Conservation (phyloP, 2,888 invertebrate genomes). For the Drosophila rubida region DNA sequence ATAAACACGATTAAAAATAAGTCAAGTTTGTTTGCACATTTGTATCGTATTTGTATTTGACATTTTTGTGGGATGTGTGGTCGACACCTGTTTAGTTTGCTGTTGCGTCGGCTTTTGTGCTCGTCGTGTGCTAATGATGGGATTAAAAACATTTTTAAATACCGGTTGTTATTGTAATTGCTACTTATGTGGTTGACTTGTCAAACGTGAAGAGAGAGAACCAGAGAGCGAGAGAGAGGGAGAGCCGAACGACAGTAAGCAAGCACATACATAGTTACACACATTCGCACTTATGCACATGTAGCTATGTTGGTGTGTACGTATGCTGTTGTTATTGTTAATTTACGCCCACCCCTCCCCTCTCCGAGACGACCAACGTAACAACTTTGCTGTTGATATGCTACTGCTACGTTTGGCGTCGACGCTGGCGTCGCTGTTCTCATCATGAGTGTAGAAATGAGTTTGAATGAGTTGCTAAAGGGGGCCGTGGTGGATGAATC, state of each 20-base stretch:
- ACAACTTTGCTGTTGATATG: conserved; percentile 47
- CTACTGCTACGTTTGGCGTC: conserved; percentile 38
- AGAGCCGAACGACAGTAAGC: conserved; percentile 21
- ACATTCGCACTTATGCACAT: background rate
- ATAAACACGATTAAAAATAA: too few relatives aligned
- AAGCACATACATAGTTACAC: conserved; percentile 5
- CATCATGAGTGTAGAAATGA: conserved; percentile 68
- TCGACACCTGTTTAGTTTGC: conserved; percentile 13
- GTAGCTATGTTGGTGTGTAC: conserved; percentile 5
- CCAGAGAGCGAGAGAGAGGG: conserved; percentile 28
- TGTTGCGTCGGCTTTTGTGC: background rate
- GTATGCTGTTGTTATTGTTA: conserved; percentile 26
- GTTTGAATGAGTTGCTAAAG: conserved; percentile 68
- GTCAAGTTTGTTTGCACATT: too few relatives aligned
- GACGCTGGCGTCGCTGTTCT: conserved; percentile 33
- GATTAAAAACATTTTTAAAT: conserved; percentile 66
- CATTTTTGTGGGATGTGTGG: conserved; percentile 27
- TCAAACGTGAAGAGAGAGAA: conserved; percentile 27
- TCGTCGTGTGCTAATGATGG: conserved; percentile 50
- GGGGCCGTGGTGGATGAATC: conserved; percentile 35
- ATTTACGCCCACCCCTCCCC: conserved; percentile 20
- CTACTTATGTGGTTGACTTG: conserved; percentile 54
- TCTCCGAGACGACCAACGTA: conserved; percentile 17
- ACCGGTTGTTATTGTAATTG: conserved; percentile 70
- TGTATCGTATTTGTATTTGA: conserved; percentile 1